Conservation (phyloP, 2,888 invertebrate species). For the Monoplex corrugatus region DNA sequence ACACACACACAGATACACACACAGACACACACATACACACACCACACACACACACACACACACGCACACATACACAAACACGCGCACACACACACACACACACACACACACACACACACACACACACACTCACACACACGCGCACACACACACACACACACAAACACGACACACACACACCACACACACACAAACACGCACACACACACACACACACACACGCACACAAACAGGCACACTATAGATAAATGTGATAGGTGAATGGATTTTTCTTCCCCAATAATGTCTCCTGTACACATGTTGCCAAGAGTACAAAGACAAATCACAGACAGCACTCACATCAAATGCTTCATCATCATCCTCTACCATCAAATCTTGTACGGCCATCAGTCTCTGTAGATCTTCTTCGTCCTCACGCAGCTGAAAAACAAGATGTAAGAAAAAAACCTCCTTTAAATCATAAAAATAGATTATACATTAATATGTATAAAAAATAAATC, state of each 20-base stretch:
- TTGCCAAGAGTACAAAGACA: not conserved
- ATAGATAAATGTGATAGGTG: too few species aligned
- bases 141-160: not conserved
- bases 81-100: too few species aligned
- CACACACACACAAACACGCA: not conserved
- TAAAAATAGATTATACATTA: too few species aligned
- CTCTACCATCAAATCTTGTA: slow-evolving; percentile 89
- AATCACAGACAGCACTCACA: slow-evolving; percentile 61
- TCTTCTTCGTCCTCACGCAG: slow-evolving; percentile 94
- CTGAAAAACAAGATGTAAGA: too few species aligned
- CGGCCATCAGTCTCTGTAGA: slow-evolving; percentile 88
- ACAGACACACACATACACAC: too few species aligned
- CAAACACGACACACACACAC: not conserved
- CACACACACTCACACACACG: not conserved
- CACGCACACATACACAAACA: too few species aligned
- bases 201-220: not conserved
- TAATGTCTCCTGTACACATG: too few species aligned
- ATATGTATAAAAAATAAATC: too few species aligned
- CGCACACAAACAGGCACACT: not conserved
- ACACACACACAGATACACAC: too few species aligned
- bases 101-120: not conserved
- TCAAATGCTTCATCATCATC: slow-evolving; percentile 75
- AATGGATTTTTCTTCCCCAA: too few species aligned
- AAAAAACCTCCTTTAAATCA: too few species aligned
- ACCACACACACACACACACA: too few species aligned